Conservation (phyloP, 2,888 invertebrate genomes). For the Orgyia antiqua region DNA sequence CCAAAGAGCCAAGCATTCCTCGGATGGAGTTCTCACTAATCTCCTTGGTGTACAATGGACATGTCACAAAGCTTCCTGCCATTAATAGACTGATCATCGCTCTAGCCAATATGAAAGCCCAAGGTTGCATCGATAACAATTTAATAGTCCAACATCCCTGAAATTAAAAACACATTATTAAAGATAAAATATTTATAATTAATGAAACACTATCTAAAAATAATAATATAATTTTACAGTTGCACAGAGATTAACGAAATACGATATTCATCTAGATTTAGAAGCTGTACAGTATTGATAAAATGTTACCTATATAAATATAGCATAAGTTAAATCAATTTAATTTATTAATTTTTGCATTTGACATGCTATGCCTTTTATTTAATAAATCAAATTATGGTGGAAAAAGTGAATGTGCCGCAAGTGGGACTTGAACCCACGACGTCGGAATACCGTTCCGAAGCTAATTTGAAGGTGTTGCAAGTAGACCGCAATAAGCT, state of each 20-base stretch:
- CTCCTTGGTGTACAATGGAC: conserved; percentile 76
- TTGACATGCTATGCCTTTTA: too few species aligned
- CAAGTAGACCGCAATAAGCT: neutral
- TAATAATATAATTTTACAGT: too few species aligned
- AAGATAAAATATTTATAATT: neutral
- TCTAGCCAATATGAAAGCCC: conserved; percentile 52
- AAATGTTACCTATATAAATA: too few species aligned
- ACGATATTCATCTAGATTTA: neutral
- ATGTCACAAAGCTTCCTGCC: conserved; percentile 52
- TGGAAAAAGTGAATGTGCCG: too few species aligned
- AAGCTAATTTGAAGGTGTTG: neutral
- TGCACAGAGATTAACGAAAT: too few species aligned
- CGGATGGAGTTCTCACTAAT: conserved; percentile 74
- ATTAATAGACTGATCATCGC: conserved; percentile 47
- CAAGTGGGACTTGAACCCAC: too few species aligned
- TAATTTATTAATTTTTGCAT: neutral
- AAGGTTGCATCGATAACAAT: conserved; percentile 40
- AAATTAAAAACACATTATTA: conserved; percentile 1
- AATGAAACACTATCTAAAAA: neutral
- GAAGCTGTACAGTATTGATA: neutral
- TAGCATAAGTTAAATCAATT: neutral
- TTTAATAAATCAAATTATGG: too few species aligned
- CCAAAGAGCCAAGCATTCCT: conserved; percentile 77
- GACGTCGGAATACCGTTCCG: neutral
- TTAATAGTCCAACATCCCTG: conserved; percentile 46